Base-by-base conservation (phyloP, 2,888 invertebrate genomes). In the Metacarcinus magister region DNA sequence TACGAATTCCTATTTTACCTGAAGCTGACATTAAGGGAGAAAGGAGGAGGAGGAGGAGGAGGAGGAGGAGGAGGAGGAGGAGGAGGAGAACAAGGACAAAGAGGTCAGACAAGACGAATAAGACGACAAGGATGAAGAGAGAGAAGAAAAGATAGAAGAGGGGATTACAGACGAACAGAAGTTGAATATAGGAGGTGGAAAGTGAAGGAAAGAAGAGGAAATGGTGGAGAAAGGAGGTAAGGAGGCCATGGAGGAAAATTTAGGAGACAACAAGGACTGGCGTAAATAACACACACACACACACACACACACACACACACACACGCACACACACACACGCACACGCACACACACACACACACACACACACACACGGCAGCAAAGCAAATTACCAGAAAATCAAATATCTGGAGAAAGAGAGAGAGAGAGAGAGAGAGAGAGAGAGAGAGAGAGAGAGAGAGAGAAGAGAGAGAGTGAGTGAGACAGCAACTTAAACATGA, bases 401-500 rank as follows among this genome's bases (percentile, higher is more conserved):
- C n/a, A 67, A 16, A 67, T 67, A 5, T 16, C 23, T 67, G 67
- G 32, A 82, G 82, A 82, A 32, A 82, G 82, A 82, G 82, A 82
- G 82, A 82, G 82, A 82, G 82, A 82, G 82, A 75, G 75, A 75
- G 75, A 75, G 75, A 75, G 75, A 87, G 87, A 94, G 94, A 94
- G 23, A 43, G 44, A 87, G 39, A 87, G 87, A 87, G 94, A 94
- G 94, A 87, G 82, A 87, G 87, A 94, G 75, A 94, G 75, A 94
- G 87, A 75, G 94, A 94, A n/a, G n/a, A n/a, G 87, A 94, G 82
- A 87, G 94, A 82, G 54, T 23, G 67, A 54, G 67, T 23, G 67
- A 67, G 67, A 67, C 23, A 67, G 67, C 19, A 23, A 23, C 23
- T 67, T 67, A 67, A 67, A 67, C 67, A 67, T 67, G 67, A 67